These are phyloP conservation scores for Nephrotoma appendiculata DNA, from an alignment of 2,888 invertebrate species.

Conservation along the genomic window DNA sequence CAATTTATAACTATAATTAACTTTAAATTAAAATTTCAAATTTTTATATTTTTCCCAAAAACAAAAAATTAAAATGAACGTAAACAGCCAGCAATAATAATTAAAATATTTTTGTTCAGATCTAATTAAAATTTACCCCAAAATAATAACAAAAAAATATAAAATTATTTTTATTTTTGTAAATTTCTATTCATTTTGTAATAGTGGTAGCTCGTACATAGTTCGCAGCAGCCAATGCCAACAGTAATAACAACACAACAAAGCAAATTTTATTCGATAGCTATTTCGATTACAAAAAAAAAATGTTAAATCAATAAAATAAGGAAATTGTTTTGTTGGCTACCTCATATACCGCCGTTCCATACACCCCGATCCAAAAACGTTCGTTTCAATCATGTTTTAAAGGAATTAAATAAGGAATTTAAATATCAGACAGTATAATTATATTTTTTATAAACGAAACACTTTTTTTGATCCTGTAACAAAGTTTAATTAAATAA, in stretches of 20 bases:
- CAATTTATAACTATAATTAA: neutral
- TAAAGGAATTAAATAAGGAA: no score
- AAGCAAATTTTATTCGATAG: neutral
- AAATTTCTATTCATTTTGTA: neutral
- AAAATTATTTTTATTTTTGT: no score
- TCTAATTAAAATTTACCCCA: neutral
- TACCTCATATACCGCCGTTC: neutral
- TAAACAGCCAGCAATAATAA: neutral
- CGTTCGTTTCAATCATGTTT: neutral
- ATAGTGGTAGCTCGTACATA: neutral
- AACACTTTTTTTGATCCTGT: neutral
- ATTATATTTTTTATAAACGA: neutral
- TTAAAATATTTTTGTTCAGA: neutral
- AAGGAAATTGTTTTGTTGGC: no score
- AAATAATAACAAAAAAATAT: neutral
- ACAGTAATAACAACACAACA: neutral
- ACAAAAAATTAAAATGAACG: neutral
- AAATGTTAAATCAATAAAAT: no score
- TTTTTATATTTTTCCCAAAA: neutral
- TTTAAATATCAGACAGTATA: neutral
- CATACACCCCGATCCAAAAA: neutral
- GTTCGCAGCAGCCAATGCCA: neutral
- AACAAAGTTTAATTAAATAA: neutral
- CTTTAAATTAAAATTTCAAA: neutral
- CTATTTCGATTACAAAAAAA: neutral